These are phyloP conservation scores for Sitta europaea DNA, from an alignment of 2,113 vertebrate species.

Conservation along the genomic window DNA sequence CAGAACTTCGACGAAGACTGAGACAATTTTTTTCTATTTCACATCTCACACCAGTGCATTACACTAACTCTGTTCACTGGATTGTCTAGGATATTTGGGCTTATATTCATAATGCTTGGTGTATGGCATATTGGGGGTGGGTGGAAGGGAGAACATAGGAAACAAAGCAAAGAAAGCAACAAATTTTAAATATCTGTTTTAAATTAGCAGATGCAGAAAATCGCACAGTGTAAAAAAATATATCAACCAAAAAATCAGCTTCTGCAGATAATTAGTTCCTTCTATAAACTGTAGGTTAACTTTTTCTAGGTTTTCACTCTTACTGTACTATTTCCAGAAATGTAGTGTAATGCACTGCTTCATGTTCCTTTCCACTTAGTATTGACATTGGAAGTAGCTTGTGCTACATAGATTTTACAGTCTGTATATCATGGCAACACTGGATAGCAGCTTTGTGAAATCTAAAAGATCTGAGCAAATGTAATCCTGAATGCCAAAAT, in stretches of 20 bases:
- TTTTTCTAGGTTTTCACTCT: constrained; percentile 68
- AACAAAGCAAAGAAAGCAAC: constrained; percentile 64
- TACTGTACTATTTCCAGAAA: constrained; percentile 72
- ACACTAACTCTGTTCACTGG: constrained; percentile 82
- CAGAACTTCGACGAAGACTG: constrained; percentile 97
- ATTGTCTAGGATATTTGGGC: constrained; percentile 77
- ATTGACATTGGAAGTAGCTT: constrained; percentile 71
- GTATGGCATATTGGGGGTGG: constrained; percentile 61
- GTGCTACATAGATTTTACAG: constrained; percentile 72
- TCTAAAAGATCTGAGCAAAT: constrained; percentile 64
- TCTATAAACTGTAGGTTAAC: constrained; percentile 67
- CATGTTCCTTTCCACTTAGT: constrained; percentile 66
- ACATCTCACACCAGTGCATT: constrained; percentile 82
- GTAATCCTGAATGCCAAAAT: constrained; percentile 74
- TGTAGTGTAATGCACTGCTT: constrained; percentile 74
- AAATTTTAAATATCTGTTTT: constrained; percentile 57
- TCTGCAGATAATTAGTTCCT: constrained; percentile 73
- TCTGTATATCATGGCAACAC: constrained; percentile 77
- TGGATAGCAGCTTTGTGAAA: constrained; percentile 78
- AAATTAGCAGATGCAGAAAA: constrained; percentile 64
- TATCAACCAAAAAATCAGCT: constrained; percentile 78
- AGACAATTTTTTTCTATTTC: constrained; percentile 58
- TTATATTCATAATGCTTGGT: constrained; percentile 77
- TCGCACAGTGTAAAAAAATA: constrained; percentile 62
- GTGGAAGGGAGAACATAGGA: constrained; percentile 42